A percentile compares a stretch with the other conserved stretches of the same genome.
Conservation (phyloP, 2,113 vertebrate species). For the Colaptes auratus region DNA sequence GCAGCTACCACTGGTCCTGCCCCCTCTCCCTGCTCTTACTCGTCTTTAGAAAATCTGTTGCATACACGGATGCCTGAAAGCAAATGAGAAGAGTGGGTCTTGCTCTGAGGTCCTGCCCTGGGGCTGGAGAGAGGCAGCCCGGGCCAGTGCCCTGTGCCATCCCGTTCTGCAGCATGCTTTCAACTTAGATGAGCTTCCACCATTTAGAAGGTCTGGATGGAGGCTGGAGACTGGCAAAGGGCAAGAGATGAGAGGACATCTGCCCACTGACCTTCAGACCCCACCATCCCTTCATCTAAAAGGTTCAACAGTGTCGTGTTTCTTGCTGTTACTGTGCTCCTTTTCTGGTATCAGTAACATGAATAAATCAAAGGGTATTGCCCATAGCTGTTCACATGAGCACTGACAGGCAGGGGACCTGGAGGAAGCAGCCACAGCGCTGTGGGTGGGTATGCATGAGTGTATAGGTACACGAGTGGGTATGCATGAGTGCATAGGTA, state of each 20-base stretch:
- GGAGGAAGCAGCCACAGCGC: not conserved
- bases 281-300: not conserved
- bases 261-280: not conserved
- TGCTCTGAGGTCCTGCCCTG: not conserved
- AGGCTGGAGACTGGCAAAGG: not conserved
- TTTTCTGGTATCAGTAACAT: fast-evolving
- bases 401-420: not conserved
- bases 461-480: not conserved
- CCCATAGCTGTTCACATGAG: not conserved
- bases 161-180: not conserved
- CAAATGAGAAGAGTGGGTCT: not conserved
- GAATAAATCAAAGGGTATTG: not conserved
- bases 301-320: not conserved
- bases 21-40: not conserved
- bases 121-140: not conserved
- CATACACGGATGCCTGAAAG: not conserved
- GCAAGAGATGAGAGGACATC: not conserved
- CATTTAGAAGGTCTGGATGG: not conserved
- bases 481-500: not conserved
- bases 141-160: fast-evolving
- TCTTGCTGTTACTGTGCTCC: not conserved
- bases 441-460: not conserved
- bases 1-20: not conserved
- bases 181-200: not conserved
- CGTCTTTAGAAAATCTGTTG: not conserved